Conservation (phyloP, 2,113 vertebrate genomes). For the Chitala chitala region DNA sequence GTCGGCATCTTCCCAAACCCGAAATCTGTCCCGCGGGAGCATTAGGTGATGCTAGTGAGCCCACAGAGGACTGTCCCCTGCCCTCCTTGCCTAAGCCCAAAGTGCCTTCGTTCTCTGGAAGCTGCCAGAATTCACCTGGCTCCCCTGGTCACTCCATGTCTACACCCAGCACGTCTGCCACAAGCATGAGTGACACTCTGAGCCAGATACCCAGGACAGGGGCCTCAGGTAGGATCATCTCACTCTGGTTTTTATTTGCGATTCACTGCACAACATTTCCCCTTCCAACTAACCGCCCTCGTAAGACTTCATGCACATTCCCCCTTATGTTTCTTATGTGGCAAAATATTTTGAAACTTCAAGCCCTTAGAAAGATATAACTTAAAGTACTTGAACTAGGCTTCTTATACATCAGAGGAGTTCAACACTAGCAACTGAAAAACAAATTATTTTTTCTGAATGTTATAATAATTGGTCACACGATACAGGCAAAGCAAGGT, state of each 20-base stretch:
- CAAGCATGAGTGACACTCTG: constrained; percentile 50
- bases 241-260: not conserved
- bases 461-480: too few species aligned
- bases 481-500: too few species aligned
- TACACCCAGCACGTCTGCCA: constrained; percentile 60
- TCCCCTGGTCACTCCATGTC: constrained; percentile 70
- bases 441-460: too few species aligned
- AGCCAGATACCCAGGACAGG: constrained; percentile 68
- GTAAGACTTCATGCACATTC: not conserved
- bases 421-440: too few species aligned
- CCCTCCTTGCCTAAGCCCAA: constrained; percentile 61
- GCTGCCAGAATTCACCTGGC: constrained; percentile 46
- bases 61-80: constrained; percentile 33
- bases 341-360: not conserved
- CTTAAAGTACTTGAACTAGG: too few species aligned
- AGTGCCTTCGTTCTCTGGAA: constrained; percentile 71
- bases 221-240: constrained; percentile 66
- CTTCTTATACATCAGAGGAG: too few species aligned
- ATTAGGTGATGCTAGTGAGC: constrained; percentile 38
- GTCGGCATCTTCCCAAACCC: constrained; percentile 64
- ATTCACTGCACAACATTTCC: not conserved
- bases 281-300: not conserved
- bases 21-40: constrained; percentile 56
- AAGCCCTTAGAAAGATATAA: too few species aligned
- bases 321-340: not conserved